These are phyloP conservation scores for Gopherus evgoodei DNA, from an alignment of 2,113 vertebrate species.

Conservation along the genomic window DNA sequence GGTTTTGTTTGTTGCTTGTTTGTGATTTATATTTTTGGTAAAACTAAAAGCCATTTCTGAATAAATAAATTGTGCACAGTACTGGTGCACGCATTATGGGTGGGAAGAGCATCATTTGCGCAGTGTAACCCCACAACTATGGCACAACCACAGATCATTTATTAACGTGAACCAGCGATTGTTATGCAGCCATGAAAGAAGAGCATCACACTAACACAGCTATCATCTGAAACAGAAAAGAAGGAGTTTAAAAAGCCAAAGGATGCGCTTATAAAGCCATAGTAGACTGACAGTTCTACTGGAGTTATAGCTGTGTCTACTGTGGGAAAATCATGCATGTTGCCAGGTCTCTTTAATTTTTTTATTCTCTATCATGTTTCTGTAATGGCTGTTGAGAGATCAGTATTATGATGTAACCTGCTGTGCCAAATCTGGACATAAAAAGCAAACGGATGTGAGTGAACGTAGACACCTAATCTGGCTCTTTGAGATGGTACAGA, in stretches of 20 bases:
- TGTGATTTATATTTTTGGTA: neutral
- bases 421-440: neutral
- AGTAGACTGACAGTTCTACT: neutral
- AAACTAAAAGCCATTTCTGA: neutral
- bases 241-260: neutral
- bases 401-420: neutral
- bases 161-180: neutral
- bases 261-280: neutral
- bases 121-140: neutral
- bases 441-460: neutral
- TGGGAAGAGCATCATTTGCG: neutral
- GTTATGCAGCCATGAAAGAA: neutral
- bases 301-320: neutral
- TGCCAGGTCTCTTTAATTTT: slow-evolving; percentile 3
- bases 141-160: neutral
- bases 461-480: neutral
- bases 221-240: neutral
- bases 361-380: neutral
- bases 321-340: neutral
- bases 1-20: neutral
- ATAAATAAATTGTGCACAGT: neutral
- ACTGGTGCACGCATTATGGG: neutral
- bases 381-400: neutral
- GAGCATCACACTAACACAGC: neutral
- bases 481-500: neutral